phyloP scores from a whole-genome alignment of 1,140 invertebrate species.

The Ephestia elutella region DNA sequence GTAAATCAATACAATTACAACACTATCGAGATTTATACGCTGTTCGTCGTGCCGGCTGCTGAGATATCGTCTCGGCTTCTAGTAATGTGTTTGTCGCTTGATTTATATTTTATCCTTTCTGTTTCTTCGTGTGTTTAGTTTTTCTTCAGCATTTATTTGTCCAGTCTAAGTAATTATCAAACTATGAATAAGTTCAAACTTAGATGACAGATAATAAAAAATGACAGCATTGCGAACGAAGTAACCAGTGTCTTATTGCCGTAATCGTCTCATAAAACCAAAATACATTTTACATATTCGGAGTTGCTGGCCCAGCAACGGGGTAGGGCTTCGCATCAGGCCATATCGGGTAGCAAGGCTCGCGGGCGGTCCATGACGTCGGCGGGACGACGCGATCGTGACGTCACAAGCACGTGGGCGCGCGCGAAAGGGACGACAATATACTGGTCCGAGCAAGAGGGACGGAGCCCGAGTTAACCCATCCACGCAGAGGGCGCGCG shows the following conservation, averaged over 20 bases:
- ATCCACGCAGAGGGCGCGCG: slow-evolving; percentile 40
- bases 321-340: slow-evolving; percentile 17
- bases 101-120: neutral
- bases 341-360: slow-evolving; percentile 25
- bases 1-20: slow-evolving; percentile 4
- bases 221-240: too few species aligned
- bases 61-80: neutral
- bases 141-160: neutral
- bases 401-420: slow-evolving; percentile 69
- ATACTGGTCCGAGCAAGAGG: slow-evolving; percentile 14
- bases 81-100: neutral
- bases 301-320: slow-evolving; percentile 7
- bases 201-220: too few species aligned
- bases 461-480: slow-evolving; percentile 23
- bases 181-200: too few species aligned
- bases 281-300: neutral
- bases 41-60: neutral
- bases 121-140: neutral
- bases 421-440: slow-evolving; percentile 41
- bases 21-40: neutral
- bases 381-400: slow-evolving; percentile 39
- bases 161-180: too few species aligned
- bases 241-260: too few species aligned
- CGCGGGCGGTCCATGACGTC: slow-evolving; percentile 50
- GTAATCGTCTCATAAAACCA: slow-evolving; percentile 1